Evolutionary conservation across 2,797 vertebrate genomes (phyloP).

Genomic region (Microchirus variegatus): DNA sequence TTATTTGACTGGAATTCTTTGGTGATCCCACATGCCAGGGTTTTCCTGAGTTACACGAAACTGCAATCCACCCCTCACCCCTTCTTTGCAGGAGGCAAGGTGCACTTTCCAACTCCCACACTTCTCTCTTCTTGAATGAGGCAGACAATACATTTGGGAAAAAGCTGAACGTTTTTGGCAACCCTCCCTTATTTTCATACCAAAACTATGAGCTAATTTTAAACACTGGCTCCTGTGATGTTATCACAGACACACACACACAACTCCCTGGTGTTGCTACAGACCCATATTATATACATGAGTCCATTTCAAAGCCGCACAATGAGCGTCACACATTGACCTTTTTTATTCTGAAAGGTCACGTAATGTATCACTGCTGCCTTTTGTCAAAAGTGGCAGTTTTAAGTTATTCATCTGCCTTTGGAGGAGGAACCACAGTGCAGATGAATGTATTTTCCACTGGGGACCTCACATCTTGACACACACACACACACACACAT

Average conservation of each 20-base stretch:
- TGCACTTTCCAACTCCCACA: conserved; percentile 3
- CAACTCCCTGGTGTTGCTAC: background rate
- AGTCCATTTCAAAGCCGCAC: background rate
- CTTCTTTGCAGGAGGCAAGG: background rate
- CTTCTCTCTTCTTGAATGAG: conserved; percentile 9
- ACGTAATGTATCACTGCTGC: conserved; percentile 1
- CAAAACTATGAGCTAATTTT: conserved; percentile 4
- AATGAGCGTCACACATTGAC: no score
- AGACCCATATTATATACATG: conserved; percentile 21
- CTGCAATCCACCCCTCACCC: background rate
- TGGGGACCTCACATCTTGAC: background rate
- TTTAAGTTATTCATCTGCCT: conserved; percentile 53
- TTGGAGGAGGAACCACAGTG: conserved; percentile 23
- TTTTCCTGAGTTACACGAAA: conserved; percentile 41
- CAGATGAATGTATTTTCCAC: conserved; percentile 1
- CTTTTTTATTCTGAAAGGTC: conserved; percentile 41
- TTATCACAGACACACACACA: conserved; percentile 15
- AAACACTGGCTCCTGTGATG: conserved; percentile 18
- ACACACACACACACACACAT: background rate
- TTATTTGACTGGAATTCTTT: conserved; percentile 14
- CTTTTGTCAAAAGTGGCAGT: conserved; percentile 18
- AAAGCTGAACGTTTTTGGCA: background rate
- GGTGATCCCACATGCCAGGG: conserved; percentile 26
- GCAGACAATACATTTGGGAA: background rate
- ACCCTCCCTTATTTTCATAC: background rate